Evolutionary conservation across 2,797 vertebrate species (phyloP), one percentile per base, ranked within the genome.

Genomic region (Potorous gilbertii): DNA sequence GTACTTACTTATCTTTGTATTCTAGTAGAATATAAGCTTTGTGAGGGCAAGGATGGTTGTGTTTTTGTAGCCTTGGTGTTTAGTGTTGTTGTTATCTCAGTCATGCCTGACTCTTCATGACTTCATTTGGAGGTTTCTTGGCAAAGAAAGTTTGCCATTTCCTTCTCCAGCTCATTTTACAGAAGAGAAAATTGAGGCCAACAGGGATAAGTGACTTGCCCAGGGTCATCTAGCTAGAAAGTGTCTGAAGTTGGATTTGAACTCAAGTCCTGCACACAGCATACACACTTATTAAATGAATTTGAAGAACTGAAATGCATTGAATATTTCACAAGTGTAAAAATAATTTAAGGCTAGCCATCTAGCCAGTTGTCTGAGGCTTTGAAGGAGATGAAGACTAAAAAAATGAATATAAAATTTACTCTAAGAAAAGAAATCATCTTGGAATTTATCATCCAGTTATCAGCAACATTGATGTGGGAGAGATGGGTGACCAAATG

Each of bases 381-480:
- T 46, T 87, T 87, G 40, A 16, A 74, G 21, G 40, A 40, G 66
- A 40, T 55, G 46, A 92, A 96, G 62, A 24, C 11, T 50, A 91
- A 94, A 93, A 91, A 91, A 10, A 55, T 54, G 4, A 5, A 18
- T 94, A 90, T 3, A 46, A 74, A 50, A 89, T 1, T 12, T 50
- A 50, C 62, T 91, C 95, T 91, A 56, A 94, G 40, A 91, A 96
- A 40, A 28, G 55, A 9, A 55, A 34, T 5, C 55, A 16, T 12
- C 50, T 55, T 91, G 50, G 55, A 95, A n/a, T 96, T 96, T 91
- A 34, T 54, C 54, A 90, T 62, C 18, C 28, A 50, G 55, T 18
- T 62, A 5, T 14, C 94, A 56, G n/a, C 55, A 55, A 56, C 52
- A 57, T 1, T n/a, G 50, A 28, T 59, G 27, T 89, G 74, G 93